Evolutionary conservation across 2,113 vertebrate genomes (phyloP).

Genomic region (Parus major): DNA sequence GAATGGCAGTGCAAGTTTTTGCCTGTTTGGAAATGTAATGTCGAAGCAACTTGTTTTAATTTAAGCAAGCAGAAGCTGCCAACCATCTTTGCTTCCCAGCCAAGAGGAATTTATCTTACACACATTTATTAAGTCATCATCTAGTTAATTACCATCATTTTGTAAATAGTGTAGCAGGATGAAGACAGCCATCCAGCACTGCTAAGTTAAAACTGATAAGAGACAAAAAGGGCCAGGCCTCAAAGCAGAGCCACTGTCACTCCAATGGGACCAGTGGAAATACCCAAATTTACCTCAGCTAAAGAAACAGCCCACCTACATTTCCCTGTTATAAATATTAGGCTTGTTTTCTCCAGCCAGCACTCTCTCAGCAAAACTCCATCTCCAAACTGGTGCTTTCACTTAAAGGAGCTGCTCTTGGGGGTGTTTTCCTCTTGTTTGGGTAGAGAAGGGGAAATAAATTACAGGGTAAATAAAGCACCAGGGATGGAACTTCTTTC

Average conservation of each 20-base stretch:
- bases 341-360: background rate
- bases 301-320: background rate
- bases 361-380: background rate
- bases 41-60: conserved; percentile 70
- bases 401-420: background rate
- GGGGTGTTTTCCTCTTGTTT: background rate
- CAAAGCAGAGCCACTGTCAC: background rate
- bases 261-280: background rate
- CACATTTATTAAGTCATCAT: conserved; percentile 48
- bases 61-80: conserved; percentile 49
- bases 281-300: background rate
- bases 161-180: background rate
- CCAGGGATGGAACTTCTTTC: background rate
- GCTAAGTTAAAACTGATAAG: background rate
- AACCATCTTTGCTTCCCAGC: conserved; percentile 27
- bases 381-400: background rate
- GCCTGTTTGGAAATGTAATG: conserved; percentile 59
- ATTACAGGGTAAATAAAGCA: background rate
- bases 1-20: conserved; percentile 33
- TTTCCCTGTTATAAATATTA: background rate
- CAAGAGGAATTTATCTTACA: conserved; percentile 61
- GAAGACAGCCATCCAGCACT: background rate
- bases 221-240: background rate
- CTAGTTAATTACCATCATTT: conserved; percentile 21
- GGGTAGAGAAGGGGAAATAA: background rate